These are phyloP conservation scores for Ophion ventricosus DNA, from an alignment of 2,888 invertebrate species.

Conservation along the genomic window DNA sequence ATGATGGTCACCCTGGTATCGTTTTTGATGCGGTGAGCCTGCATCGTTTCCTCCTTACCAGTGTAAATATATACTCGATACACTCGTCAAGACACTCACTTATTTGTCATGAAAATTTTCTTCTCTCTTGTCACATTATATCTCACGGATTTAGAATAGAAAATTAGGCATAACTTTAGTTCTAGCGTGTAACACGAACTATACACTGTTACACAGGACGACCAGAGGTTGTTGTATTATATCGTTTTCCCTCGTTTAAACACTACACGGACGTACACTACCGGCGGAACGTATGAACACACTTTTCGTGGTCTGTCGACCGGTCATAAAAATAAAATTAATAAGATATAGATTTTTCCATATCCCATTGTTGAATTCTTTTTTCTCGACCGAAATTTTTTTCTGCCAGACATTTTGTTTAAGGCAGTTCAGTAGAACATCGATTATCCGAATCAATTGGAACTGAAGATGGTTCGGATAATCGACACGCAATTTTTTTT, in stretches of 20 bases:
- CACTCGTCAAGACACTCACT: constrained; percentile 14
- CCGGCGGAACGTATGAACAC: neutral
- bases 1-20: too few species aligned
- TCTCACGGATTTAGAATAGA: constrained; percentile 72
- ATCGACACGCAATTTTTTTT: too few species aligned
- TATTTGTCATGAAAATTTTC: constrained; percentile 26
- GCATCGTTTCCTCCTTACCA: constrained; percentile 4
- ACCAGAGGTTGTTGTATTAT: constrained; percentile 61
- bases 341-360: neutral
- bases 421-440: too few species aligned
- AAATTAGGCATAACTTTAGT: constrained; percentile 72
- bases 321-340: neutral
- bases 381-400: too few species aligned
- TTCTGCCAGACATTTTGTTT: too few species aligned
- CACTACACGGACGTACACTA: neutral
- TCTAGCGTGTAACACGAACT: constrained; percentile 74
- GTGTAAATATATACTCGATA: constrained; percentile 58
- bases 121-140: constrained; percentile 54
- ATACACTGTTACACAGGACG: constrained; percentile 72
- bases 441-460: too few species aligned
- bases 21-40: constrained; percentile 38
- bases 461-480: too few species aligned
- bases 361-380: too few species aligned
- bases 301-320: neutral
- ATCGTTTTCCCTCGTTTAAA: constrained; percentile 25